Percentiles rank a stretch among this genome's conserved stretches.
phyloP scores from a whole-genome alignment of 2,888 invertebrate genomes.

The Luffia ferchaultella region DNA sequence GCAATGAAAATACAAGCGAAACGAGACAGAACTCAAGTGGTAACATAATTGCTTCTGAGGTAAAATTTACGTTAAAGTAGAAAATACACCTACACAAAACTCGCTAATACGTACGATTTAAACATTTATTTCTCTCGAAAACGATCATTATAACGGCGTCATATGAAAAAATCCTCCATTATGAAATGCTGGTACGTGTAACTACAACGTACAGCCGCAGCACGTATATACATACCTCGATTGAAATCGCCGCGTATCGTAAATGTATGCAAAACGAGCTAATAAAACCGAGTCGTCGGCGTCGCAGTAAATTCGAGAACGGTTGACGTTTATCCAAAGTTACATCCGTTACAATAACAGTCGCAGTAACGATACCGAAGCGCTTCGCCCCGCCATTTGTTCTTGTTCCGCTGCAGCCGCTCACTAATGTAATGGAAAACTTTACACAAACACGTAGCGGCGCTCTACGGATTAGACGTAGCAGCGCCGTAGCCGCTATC shows the following conservation, averaged over 20 bases:
- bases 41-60: too few relatives aligned
- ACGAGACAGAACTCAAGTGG: slow-evolving; percentile 29
- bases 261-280: slow-evolving; percentile 56
- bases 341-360: slow-evolving; percentile 62
- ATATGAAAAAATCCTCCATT: too few relatives aligned
- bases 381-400: slow-evolving; percentile 44
- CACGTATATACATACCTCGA: too few relatives aligned
- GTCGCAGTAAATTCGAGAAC: slow-evolving; percentile 52
- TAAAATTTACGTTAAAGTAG: too few relatives aligned
- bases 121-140: too few relatives aligned
- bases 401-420: slow-evolving; percentile 37
- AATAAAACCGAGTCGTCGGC: slow-evolving; percentile 48
- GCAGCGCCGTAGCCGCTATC: slow-evolving; percentile 11
- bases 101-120: too few relatives aligned
- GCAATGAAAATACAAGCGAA: too few relatives aligned
- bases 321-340: slow-evolving; percentile 63
- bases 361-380: slow-evolving; percentile 49
- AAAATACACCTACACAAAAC: too few relatives aligned
- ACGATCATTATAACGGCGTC: too few relatives aligned
- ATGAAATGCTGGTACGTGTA: too few relatives aligned
- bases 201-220: too few relatives aligned
- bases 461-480: slow-evolving; percentile 36
- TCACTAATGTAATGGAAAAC: slow-evolving; percentile 52
- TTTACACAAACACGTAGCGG: slow-evolving; percentile 41
- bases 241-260: too few relatives aligned